Conservation (phyloP, 1,140 invertebrate species). For the Zaprionus taronus region DNA sequence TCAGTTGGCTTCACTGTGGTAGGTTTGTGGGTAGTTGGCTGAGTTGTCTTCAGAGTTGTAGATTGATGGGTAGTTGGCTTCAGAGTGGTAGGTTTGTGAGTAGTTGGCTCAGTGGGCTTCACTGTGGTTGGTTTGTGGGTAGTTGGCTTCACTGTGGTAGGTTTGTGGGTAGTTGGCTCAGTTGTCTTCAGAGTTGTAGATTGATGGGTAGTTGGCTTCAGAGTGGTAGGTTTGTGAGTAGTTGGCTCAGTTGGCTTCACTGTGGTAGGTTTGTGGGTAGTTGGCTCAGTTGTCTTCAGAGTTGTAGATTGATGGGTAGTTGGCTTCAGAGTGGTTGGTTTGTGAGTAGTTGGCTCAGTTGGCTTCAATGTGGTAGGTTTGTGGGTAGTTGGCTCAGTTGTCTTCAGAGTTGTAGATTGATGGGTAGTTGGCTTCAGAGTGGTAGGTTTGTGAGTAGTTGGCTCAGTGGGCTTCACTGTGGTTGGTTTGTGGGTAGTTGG, state of each 20-base stretch:
- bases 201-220: background rate
- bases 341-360: background rate
- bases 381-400: no score
- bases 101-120: background rate
- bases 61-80: no score
- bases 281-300: background rate
- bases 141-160: slow-evolving; percentile 7
- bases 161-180: background rate
- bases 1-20: background rate
- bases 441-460: background rate
- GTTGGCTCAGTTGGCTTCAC: background rate
- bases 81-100: background rate
- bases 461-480: background rate
- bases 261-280: background rate
- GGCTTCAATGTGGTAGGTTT: no score
- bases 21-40: background rate
- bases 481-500: no score
- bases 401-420: no score
- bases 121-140: background rate
- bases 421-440: background rate
- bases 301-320: slow-evolving; percentile 1
- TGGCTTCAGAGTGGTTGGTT: slow-evolving; percentile 7
- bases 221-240: background rate
- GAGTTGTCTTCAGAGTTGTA: no score
- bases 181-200: no score